These are phyloP conservation scores for Troglohyphantes excavatus DNA, from an alignment of 2,888 invertebrate genomes.

Conservation along the genomic window DNA sequence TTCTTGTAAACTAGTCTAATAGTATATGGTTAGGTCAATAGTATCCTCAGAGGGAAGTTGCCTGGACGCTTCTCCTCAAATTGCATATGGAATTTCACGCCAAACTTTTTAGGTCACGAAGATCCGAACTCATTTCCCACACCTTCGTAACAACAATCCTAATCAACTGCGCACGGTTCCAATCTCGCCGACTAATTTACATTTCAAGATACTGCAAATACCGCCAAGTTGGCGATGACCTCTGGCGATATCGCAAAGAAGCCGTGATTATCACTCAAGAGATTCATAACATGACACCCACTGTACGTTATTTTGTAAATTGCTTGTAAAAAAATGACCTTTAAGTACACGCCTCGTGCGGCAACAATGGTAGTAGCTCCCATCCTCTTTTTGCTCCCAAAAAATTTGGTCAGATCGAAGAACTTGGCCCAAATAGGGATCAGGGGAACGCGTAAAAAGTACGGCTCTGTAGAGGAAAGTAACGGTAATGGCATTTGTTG, in stretches of 20 bases:
- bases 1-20: neutral
- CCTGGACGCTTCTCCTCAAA: neutral
- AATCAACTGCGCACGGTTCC: neutral
- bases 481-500: too few relatives aligned
- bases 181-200: slow-evolving; percentile 29
- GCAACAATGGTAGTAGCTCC: slow-evolving; percentile 12
- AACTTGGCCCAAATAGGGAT: slow-evolving; percentile 45
- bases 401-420: slow-evolving; percentile 11
- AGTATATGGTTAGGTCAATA: slow-evolving; percentile 4
- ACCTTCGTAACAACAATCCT: neutral
- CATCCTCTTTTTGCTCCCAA: neutral
- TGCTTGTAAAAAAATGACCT: slow-evolving; percentile 18
- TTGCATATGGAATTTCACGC: neutral
- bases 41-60: neutral
- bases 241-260: slow-evolving; percentile 15
- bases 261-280: slow-evolving; percentile 24
- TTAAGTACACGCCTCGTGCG: slow-evolving; percentile 8
- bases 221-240: slow-evolving; percentile 19
- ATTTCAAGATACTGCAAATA: slow-evolving; percentile 14
- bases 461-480: too few relatives aligned
- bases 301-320: slow-evolving; percentile 32
- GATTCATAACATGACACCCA: slow-evolving; percentile 42
- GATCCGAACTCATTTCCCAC: slow-evolving; percentile 7
- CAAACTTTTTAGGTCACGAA: slow-evolving; percentile 11
- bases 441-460: neutral